Evolutionary conservation across 2,888 invertebrate species (phyloP).

Genomic region (Acleris holmiana): DNA sequence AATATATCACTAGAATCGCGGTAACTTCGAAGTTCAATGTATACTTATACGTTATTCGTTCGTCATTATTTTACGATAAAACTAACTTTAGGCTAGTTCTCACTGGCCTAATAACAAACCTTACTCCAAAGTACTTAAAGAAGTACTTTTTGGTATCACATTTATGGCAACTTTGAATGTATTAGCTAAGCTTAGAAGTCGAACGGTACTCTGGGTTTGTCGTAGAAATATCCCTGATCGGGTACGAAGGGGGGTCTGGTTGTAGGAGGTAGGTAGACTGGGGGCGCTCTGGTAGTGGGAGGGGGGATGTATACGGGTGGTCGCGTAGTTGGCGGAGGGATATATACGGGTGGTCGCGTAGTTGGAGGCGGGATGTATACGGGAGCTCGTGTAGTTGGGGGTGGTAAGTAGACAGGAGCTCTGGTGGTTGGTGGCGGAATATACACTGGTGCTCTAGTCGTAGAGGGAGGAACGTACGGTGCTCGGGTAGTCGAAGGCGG

Average conservation of each 20-base stretch:
- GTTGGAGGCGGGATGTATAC: slow-evolving; percentile 42
- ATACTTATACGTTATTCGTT: slow-evolving; percentile 26
- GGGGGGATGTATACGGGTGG: slow-evolving; percentile 47
- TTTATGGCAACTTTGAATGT: slow-evolving; percentile 69
- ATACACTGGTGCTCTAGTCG: slow-evolving; percentile 42
- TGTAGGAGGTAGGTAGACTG: slow-evolving; percentile 52
- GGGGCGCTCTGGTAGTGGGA: slow-evolving; percentile 43
- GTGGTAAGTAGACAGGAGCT: slow-evolving; percentile 44
- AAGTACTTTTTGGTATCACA: slow-evolving; percentile 74
- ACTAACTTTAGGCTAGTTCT: slow-evolving; percentile 40
- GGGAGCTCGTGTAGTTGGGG: slow-evolving; percentile 49
- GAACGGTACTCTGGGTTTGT: slow-evolving; percentile 73
- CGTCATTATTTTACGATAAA: slow-evolving; percentile 35
- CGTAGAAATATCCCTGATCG: slow-evolving; percentile 76
- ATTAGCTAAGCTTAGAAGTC: slow-evolving; percentile 62
- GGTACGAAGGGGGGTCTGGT: slow-evolving; percentile 68
- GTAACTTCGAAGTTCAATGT: slow-evolving; percentile 47
- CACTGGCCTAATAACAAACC: slow-evolving; percentile 38
- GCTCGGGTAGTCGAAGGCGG: slow-evolving; percentile 41
- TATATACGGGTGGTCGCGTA: slow-evolving; percentile 44
- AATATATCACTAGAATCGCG: slow-evolving; percentile 56
- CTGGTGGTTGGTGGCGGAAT: slow-evolving; percentile 41
- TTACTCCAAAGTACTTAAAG: slow-evolving; percentile 40
- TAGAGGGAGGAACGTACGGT: slow-evolving; percentile 45
- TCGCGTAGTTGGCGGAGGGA: slow-evolving; percentile 51